These are phyloP conservation scores for Mastomys natalensis DNA, from an alignment of 2,113 vertebrate species.

Conservation along the genomic window DNA sequence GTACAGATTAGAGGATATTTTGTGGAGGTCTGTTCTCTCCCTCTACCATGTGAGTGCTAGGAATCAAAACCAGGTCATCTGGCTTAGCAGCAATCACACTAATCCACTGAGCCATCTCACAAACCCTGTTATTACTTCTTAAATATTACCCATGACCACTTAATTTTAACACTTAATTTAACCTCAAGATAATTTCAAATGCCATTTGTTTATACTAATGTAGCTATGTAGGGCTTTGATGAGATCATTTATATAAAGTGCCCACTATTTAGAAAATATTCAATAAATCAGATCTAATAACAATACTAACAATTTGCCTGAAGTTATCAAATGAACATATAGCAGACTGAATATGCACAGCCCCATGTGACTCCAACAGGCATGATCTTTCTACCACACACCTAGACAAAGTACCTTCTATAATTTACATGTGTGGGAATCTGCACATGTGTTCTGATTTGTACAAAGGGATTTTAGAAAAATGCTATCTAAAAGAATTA, in stretches of 20 bases:
- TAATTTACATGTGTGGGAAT: background rate
- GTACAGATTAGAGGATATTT: background rate
- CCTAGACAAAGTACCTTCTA: background rate
- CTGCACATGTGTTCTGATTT: background rate
- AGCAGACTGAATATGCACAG: background rate
- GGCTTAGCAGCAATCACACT: background rate
- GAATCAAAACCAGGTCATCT: background rate
- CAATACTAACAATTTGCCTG: background rate
- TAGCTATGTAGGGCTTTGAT: conserved; percentile 13
- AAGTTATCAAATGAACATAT: background rate
- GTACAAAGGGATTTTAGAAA: background rate
- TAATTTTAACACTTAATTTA: conserved; percentile 48
- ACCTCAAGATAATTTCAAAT: conserved; percentile 51
- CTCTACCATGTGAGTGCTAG: too few relatives aligned
- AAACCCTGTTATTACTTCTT: conserved; percentile 13
- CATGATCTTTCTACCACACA: background rate
- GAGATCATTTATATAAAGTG: conserved; percentile 2
- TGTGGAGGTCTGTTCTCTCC: background rate
- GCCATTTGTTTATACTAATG: background rate
- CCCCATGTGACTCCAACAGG: background rate
- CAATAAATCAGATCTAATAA: background rate
- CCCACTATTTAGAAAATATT: background rate
- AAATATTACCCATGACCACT: background rate
- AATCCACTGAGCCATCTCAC: background rate
- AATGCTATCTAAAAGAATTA: background rate